Percentiles rank a stretch among this genome's conserved stretches.
Evolutionary conservation across 2,888 invertebrate species (phyloP).

Genomic region (Nemoura dubitans): DNA sequence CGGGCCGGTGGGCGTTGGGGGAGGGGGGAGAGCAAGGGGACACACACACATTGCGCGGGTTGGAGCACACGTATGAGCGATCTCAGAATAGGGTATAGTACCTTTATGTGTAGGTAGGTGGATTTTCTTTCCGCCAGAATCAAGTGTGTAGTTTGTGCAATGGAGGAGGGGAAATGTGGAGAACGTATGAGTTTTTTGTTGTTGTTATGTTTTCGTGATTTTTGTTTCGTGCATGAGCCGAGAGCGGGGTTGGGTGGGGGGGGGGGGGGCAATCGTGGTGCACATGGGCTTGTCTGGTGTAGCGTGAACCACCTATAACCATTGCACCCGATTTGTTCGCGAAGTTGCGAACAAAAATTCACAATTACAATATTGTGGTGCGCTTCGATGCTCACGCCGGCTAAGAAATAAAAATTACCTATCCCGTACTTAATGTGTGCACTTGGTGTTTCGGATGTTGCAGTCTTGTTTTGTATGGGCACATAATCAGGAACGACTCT

Average conservation of each 20-base stretch:
- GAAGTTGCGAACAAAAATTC: not conserved
- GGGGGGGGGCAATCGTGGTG: not conserved
- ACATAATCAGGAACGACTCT: not conserved
- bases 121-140: not conserved
- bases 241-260: not conserved
- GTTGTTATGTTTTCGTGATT: not conserved
- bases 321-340: not conserved
- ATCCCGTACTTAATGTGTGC: too few species aligned
- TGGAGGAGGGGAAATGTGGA: not conserved
- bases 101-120: too few species aligned
- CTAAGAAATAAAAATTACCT: too few species aligned
- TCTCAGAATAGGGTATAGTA: not conserved
- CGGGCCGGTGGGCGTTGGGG: conserved; percentile 41
- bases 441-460: not conserved
- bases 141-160: not conserved
- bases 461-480: not conserved
- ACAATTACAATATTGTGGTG: not conserved
- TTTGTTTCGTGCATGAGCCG: not conserved
- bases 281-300: not conserved
- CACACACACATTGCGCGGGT: conserved; percentile 49
- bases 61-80: conserved; percentile 14
- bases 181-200: not conserved
- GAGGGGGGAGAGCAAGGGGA: conserved; percentile 46
- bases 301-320: not conserved
- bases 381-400: too few species aligned